Conservation (phyloP, 2,888 invertebrate species). For the Leptogaster cylindrica region DNA sequence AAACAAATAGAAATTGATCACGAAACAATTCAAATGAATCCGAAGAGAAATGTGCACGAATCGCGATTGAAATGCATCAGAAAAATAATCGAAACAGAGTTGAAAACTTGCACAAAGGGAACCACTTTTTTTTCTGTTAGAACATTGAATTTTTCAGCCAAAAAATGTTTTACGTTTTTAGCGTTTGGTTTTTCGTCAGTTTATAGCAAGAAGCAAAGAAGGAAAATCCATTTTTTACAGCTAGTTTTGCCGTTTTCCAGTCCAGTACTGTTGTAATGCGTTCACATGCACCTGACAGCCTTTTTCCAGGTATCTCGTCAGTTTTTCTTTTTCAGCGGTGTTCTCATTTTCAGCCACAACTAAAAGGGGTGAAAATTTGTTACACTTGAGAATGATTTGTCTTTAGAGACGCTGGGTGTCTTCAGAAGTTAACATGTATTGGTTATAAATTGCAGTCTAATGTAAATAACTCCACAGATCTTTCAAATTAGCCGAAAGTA, state of each 20-base stretch:
- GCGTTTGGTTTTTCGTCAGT: slow-evolving; percentile 12
- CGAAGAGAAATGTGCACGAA: no score
- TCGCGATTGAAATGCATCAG: no score
- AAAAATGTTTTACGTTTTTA: slow-evolving; percentile 3
- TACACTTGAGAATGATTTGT: slow-evolving; percentile 15
- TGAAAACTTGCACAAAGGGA: no score
- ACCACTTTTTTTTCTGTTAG: slow-evolving; percentile 1
- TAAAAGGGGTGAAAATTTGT: slow-evolving; percentile 20
- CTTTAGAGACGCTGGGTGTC: no score
- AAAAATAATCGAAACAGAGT: no score
- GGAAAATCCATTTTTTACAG: slow-evolving; percentile 28
- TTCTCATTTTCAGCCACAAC: slow-evolving; percentile 31
- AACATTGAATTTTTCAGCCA: slow-evolving; percentile 23
- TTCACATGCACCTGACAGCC: slow-evolving; percentile 27
- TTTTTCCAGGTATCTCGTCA: slow-evolving; percentile 19
- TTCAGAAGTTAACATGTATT: no score
- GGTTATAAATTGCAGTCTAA: no score
- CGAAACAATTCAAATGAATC: no score
- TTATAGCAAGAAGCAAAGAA: slow-evolving; percentile 32
- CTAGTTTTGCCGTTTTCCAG: slow-evolving; percentile 35
- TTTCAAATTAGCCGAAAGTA: no score
- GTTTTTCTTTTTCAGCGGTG: slow-evolving; percentile 31
- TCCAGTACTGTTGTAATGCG: not conserved
- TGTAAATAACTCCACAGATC: no score
- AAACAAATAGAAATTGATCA: no score